A percentile compares a stretch with the other conserved stretches of the same genome.
Conservation (phyloP, 1,140 invertebrate genomes). For the Diorhabda sublineata region DNA sequence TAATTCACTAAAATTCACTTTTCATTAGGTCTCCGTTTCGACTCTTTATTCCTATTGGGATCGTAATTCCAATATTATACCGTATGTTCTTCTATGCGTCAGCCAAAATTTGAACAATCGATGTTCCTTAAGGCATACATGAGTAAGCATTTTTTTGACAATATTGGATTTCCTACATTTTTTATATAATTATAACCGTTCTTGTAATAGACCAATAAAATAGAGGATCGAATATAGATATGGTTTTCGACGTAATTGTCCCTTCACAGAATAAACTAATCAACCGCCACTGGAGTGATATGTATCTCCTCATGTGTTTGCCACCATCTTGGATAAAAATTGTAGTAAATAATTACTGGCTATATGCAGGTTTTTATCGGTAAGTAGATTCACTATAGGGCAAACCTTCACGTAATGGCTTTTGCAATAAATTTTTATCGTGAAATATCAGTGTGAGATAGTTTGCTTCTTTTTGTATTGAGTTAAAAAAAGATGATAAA, state of each 20-base stretch:
- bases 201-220: neutral
- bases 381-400: neutral
- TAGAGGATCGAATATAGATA: neutral
- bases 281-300: neutral
- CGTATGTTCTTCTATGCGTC: too few relatives aligned
- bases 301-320: neutral
- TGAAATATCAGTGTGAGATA: neutral
- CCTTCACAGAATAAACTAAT: neutral
- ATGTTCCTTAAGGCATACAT: neutral
- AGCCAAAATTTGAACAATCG: neutral
- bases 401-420: neutral
- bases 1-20: too few relatives aligned
- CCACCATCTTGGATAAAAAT: neutral
- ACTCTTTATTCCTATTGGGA: too few relatives aligned
- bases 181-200: neutral
- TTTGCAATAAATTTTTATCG: neutral
- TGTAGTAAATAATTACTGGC: slow-evolving; percentile 2
- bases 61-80: too few relatives aligned
- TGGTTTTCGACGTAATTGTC: neutral
- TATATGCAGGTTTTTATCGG: neutral
- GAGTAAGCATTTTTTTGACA: neutral
- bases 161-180: neutral
- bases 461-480: neutral
- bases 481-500: too few relatives aligned
- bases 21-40: too few relatives aligned